Conservation (phyloP, 2,888 invertebrate genomes). For the Leptinotarsa rubiginosa region DNA sequence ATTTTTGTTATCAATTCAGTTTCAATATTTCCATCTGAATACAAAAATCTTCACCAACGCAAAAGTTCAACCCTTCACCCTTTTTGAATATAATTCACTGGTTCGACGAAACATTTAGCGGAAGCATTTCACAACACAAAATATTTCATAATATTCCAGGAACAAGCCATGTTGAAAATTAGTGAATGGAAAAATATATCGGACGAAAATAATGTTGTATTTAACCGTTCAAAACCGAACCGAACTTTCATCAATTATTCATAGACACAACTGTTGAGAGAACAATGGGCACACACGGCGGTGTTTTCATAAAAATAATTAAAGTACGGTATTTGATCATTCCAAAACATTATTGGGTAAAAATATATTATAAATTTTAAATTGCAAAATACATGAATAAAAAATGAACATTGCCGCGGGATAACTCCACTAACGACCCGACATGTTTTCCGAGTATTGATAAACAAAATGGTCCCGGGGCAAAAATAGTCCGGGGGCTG, state of each 20-base stretch:
- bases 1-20: too few species aligned
- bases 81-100: background rate
- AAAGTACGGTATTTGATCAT: conserved; percentile 36
- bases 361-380: conserved; percentile 51
- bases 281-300: conserved; percentile 25
- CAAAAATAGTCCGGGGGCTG: conserved; percentile 58
- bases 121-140: conserved; percentile 7
- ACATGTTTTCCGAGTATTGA: conserved; percentile 59
- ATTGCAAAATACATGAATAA: conserved; percentile 52
- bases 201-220: conserved; percentile 29
- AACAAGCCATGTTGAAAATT: conserved; percentile 29
- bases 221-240: conserved; percentile 24
- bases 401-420: conserved; percentile 51
- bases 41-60: background rate
- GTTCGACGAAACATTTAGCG: background rate
- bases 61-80: background rate
- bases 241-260: conserved; percentile 34
- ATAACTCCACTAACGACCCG: conserved; percentile 59
- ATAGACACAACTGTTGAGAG: conserved; percentile 34
- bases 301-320: conserved; percentile 39
- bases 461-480: conserved; percentile 61
- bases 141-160: conserved; percentile 30
- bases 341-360: conserved; percentile 41
- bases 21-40: too few species aligned
- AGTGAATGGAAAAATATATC: conserved; percentile 37